These are phyloP conservation scores for Aphis gossypii DNA, from an alignment of 1,140 invertebrate genomes.

Conservation along the genomic window DNA sequence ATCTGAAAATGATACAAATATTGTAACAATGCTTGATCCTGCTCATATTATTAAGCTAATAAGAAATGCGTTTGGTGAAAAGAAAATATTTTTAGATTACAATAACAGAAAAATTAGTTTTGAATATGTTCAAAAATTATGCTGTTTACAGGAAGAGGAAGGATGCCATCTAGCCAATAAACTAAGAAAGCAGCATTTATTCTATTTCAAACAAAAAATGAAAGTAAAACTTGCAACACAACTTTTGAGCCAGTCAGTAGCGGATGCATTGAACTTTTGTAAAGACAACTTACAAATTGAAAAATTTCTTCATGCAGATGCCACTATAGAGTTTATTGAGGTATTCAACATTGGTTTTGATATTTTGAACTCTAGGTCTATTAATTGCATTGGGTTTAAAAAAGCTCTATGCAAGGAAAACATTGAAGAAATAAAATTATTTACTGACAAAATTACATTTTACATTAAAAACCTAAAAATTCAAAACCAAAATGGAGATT, in stretches of 20 bases:
- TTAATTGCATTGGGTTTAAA: slow-evolving; percentile 14
- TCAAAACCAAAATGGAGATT: background rate
- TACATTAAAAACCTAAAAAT: background rate
- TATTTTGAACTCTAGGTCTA: background rate
- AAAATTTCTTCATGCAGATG: background rate
- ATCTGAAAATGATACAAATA: slow-evolving; percentile 50
- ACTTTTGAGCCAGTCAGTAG: slow-evolving; percentile 62
- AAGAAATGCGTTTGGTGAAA: slow-evolving; percentile 52
- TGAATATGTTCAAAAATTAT: slow-evolving; percentile 61
- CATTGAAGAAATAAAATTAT: background rate
- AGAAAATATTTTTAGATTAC: slow-evolving; percentile 57
- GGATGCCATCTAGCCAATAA: slow-evolving; percentile 62
- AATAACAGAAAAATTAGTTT: slow-evolving; percentile 61
- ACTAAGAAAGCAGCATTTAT: slow-evolving; percentile 62
- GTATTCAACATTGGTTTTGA: background rate
- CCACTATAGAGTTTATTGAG: background rate
- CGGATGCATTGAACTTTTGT: slow-evolving; percentile 59
- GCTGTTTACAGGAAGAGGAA: slow-evolving; percentile 61
- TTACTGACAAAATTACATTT: background rate
- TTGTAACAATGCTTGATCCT: slow-evolving; percentile 57
- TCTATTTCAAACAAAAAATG: slow-evolving; percentile 62
- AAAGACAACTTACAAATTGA: background rate
- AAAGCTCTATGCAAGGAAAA: background rate
- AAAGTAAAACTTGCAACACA: slow-evolving; percentile 63
- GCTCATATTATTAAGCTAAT: slow-evolving; percentile 59